phyloP scores from a whole-genome alignment of 2,888 invertebrate species.

The Crepidodera aurea region DNA sequence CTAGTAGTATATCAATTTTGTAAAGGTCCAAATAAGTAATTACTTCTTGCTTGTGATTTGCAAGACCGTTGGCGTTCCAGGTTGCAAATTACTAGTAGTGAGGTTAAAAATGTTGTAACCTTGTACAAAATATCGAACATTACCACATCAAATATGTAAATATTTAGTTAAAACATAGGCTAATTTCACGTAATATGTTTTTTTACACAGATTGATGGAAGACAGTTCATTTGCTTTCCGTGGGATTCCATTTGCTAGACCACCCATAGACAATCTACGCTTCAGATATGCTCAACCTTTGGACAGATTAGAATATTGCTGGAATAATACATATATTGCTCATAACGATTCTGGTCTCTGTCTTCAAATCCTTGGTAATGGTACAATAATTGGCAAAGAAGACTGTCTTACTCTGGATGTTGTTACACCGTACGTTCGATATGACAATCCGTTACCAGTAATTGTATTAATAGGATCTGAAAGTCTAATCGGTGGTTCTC shows the following conservation, averaged over 20 bases:
- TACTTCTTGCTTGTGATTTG: too few species aligned
- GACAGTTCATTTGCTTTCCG: slow-evolving; percentile 81
- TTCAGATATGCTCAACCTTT: slow-evolving; percentile 76
- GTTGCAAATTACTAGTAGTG: too few species aligned
- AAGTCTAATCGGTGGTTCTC: slow-evolving; percentile 78
- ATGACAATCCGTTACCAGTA: slow-evolving; percentile 81
- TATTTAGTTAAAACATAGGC: too few species aligned
- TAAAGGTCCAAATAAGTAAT: too few species aligned
- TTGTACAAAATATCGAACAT: too few species aligned
- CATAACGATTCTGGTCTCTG: slow-evolving; percentile 75
- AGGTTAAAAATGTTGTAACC: too few species aligned
- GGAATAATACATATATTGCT: slow-evolving; percentile 77
- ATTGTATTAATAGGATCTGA: slow-evolving; percentile 85
- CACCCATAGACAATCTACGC: slow-evolving; percentile 73
- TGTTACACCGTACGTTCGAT: slow-evolving; percentile 81
- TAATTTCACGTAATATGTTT: too few species aligned
- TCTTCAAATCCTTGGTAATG: slow-evolving; percentile 74
- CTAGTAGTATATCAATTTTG: too few species aligned
- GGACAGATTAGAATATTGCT: slow-evolving; percentile 75
- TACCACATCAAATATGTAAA: neutral
- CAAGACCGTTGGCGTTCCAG: too few species aligned
- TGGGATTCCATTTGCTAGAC: slow-evolving; percentile 82
- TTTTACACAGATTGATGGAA: slow-evolving; percentile 69
- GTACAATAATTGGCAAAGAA: slow-evolving; percentile 74
- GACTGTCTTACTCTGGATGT: slow-evolving; percentile 86